phyloP scores from a whole-genome alignment of 2,797 vertebrate species.

The Lepus oiostolus region DNA sequence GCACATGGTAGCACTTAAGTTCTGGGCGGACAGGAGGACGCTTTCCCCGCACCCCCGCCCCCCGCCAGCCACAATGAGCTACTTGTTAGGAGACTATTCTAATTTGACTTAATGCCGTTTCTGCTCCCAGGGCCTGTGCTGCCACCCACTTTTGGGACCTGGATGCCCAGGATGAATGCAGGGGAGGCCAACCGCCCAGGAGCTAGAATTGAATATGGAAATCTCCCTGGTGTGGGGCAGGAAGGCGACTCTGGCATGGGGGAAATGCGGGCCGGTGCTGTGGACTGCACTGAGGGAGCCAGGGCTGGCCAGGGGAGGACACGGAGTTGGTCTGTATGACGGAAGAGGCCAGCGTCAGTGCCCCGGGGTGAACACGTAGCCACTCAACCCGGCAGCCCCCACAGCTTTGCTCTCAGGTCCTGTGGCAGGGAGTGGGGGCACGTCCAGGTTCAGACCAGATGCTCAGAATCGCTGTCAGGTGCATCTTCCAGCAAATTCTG shows the following conservation, averaged over 20 bases:
- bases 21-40: constrained; percentile 88
- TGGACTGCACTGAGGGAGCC: constrained; percentile 21
- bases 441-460: not conserved
- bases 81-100: constrained; percentile 91
- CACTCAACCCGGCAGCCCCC: not conserved
- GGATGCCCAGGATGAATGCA: constrained; percentile 35
- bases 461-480: constrained; percentile 70
- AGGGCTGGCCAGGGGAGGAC: not conserved
- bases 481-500: constrained; percentile 68
- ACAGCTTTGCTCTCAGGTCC: constrained; percentile 27
- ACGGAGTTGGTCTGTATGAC: not conserved
- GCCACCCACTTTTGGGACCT: constrained; percentile 65
- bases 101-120: constrained; percentile 87
- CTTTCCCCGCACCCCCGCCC: constrained; percentile 75
- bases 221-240: not conserved
- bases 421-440: not conserved
- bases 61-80: constrained; percentile 90
- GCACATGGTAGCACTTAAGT: constrained; percentile 95
- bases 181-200: constrained; percentile 27
- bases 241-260: constrained; percentile 8
- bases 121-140: constrained; percentile 57
- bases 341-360: not conserved
- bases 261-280: not conserved
- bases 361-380: not conserved
- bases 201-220: constrained; percentile 20